These are phyloP conservation scores for Alces alces DNA, from an alignment of 2,113 vertebrate genomes.

Conservation along the genomic window DNA sequence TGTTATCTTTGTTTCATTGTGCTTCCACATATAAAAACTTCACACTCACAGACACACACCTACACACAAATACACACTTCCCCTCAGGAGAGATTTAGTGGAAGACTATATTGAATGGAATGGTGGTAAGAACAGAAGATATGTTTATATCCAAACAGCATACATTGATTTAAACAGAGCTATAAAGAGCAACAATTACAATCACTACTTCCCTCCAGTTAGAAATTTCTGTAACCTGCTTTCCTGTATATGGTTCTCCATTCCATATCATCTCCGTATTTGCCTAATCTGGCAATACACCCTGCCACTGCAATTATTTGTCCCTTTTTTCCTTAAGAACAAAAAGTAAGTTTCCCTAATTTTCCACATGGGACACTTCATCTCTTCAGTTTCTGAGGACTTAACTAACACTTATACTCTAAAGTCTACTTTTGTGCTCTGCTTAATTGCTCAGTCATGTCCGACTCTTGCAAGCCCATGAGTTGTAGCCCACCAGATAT, in stretches of 20 bases:
- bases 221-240: background rate
- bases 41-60: background rate
- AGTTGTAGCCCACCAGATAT: background rate
- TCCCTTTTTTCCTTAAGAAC: background rate
- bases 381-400: background rate
- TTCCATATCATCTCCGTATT: background rate
- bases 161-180: background rate
- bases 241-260: background rate
- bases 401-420: background rate
- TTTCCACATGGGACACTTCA: background rate
- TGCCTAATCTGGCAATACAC: background rate
- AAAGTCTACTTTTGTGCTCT: background rate
- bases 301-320: background rate
- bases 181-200: background rate
- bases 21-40: background rate
- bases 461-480: rapidly evolving
- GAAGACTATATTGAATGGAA: background rate
- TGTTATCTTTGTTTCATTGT: background rate
- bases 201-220: background rate
- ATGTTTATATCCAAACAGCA: background rate
- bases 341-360: background rate
- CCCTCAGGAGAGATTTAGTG: background rate
- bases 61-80: background rate
- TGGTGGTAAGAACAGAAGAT: background rate
- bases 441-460: background rate